Conservation (phyloP, 1,140 invertebrate genomes). For the Tetramorium simillimum region DNA sequence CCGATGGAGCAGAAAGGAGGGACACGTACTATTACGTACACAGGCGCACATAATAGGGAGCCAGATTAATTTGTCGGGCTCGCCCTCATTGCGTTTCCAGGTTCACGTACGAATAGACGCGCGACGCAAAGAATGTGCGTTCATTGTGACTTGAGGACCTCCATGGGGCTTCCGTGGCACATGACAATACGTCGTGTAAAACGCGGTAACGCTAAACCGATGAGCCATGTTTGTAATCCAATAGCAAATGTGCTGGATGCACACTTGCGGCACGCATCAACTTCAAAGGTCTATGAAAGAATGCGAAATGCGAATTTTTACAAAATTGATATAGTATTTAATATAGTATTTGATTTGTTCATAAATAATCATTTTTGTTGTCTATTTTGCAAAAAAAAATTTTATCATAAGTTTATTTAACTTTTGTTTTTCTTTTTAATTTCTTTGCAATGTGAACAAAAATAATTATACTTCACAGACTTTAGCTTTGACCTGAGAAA, state of each 20-base stretch:
- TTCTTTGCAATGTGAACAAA: no score
- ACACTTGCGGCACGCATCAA: conserved; percentile 83
- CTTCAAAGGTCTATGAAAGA: conserved; percentile 35
- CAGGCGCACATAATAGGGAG: neutral
- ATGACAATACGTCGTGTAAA: conserved; percentile 64
- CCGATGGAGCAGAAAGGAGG: conserved; percentile 64
- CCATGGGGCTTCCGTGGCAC: conserved; percentile 68
- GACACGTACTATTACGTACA: neutral
- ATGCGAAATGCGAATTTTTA: no score
- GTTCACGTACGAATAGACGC: conserved; percentile 71
- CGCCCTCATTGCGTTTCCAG: conserved; percentile 68
- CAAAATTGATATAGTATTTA: no score
- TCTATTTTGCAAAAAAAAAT: no score
- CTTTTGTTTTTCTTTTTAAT: no score
- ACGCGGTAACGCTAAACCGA: conserved; percentile 76
- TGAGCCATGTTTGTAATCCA: conserved; percentile 76
- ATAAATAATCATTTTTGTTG: no score
- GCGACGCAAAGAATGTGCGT: conserved; percentile 71
- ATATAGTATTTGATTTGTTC: no score
- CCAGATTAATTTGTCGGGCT: conserved; percentile 71
- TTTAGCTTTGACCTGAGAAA: neutral
- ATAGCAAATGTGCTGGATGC: conserved; percentile 77
- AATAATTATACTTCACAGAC: no score
- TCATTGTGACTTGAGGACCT: conserved; percentile 68
- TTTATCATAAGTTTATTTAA: no score